Base-by-base conservation (phyloP, 2,797 vertebrate genomes). In the Molossus alvarezi region DNA sequence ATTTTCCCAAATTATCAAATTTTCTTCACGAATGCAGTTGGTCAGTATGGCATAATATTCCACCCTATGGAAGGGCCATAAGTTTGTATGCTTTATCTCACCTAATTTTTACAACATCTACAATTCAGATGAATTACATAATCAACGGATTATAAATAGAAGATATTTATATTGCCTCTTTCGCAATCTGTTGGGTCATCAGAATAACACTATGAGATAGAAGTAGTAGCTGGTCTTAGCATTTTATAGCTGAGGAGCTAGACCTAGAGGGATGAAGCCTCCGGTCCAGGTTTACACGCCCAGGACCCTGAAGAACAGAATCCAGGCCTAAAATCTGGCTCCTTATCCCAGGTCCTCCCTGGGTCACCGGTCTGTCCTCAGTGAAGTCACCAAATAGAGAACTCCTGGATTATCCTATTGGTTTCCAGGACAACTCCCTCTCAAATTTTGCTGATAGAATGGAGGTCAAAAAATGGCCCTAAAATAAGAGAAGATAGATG, bases 281-380 rank as follows among this genome's bases (percentile, higher is more conserved):
- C 6, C 25, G 18, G 0, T 3, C 53, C 25, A 4, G 3, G 20
- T 82, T 53, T 60, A 33, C 64, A 58, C 14, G 25, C 10, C 25
- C 15, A 57, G 37, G 55, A 73, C 51, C 29, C 2, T 41, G 6
- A 72, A 60, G 18, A 33, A n/a, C 20, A 13, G 73, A 64, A 37
- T 45, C 14, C 21, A 45, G 58, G 23, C 6, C 53, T 12, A 13
- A 41, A 0, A 14, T n/a, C 4, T 3, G 4, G 17, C 1, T 23
- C 18, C 7, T 41, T 0, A 1, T 48, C 9, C 48, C 1, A 11
- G 5, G 1, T 6, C 41, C 51, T 33, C 27, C n/a, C 51, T 5
- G 0, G 6, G 45, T n/a, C 25, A 0, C 0, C 12, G 0, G 0
- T 12, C 69, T 14, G 11, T n/a, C 69, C 23, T 85, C 84, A 33